Evolutionary conservation across 2,888 invertebrate genomes (phyloP).

Genomic region (Lasioglossum lativentre): DNA sequence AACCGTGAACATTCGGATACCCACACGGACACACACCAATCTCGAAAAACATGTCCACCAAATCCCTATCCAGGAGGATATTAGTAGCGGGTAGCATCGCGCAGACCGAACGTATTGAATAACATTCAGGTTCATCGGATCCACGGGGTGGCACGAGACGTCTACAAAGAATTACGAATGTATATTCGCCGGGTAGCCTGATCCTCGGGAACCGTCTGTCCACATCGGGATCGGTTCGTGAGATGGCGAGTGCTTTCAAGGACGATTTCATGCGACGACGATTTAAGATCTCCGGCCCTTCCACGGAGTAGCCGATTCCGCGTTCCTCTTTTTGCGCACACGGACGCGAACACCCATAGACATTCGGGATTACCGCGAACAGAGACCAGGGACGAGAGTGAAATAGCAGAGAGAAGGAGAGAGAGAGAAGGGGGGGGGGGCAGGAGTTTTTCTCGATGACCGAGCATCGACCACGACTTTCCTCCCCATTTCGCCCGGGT

Average conservation of each 20-base stretch:
- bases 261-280: slow-evolving; percentile 59
- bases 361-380: slow-evolving; percentile 52
- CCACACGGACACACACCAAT: background rate
- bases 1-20: background rate
- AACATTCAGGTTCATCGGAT: slow-evolving; percentile 20
- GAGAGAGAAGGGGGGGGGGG: background rate
- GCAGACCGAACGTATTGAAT: slow-evolving; percentile 27
- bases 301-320: slow-evolving; percentile 28
- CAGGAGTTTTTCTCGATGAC: slow-evolving; percentile 71
- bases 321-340: slow-evolving; percentile 39
- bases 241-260: slow-evolving; percentile 58
- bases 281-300: slow-evolving; percentile 49
- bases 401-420: too few species aligned
- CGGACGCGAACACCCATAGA: slow-evolving; percentile 44
- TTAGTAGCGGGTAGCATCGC: background rate
- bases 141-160: background rate
- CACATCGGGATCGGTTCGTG: slow-evolving; percentile 52
- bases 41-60: background rate
- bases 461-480: slow-evolving; percentile 67
- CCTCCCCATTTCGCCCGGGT: slow-evolving; percentile 51
- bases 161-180: slow-evolving; percentile 43
- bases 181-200: slow-evolving; percentile 42
- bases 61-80: background rate
- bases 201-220: slow-evolving; percentile 32
- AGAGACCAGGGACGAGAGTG: background rate